These are phyloP conservation scores for Dastarcus helophoroides DNA, from an alignment of 2,888 invertebrate genomes.

Conservation along the genomic window DNA sequence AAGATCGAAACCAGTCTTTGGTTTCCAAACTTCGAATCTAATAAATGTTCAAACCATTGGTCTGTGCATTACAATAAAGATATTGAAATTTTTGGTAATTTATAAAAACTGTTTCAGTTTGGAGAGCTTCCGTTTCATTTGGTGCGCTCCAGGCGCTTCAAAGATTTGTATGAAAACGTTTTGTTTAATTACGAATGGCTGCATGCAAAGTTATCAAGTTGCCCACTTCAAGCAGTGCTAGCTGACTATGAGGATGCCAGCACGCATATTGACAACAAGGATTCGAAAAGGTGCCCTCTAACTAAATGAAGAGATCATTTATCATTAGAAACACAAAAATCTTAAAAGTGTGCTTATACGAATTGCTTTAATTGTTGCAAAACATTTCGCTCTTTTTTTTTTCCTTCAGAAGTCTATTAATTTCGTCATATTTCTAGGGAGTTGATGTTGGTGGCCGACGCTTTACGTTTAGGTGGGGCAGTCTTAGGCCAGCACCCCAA, in stretches of 20 bases:
- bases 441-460: conserved; percentile 85
- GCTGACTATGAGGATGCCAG: conserved; percentile 94
- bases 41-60: too few species aligned
- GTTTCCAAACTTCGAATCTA: too few species aligned
- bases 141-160: conserved; percentile 79
- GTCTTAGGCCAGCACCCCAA: conserved; percentile 84
- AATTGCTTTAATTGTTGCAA: too few species aligned
- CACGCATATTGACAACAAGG: conserved; percentile 67
- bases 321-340: too few species aligned
- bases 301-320: too few species aligned
- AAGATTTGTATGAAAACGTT: conserved; percentile 82
- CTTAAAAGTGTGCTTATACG: too few species aligned
- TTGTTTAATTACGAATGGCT: conserved; percentile 97
- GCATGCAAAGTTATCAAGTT: conserved; percentile 89
- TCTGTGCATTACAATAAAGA: conserved; percentile 5
- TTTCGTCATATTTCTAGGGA: conserved; percentile 47
- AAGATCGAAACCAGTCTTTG: too few species aligned
- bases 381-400: too few species aligned
- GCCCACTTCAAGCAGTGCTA: conserved; percentile 87
- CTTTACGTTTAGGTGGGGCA: conserved; percentile 85
- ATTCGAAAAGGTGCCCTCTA: conserved; percentile 69
- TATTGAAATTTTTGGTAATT: too few species aligned
- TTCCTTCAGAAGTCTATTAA: conserved; percentile 2
- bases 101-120: conserved; percentile 65
- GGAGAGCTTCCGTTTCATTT: conserved; percentile 93